Base-by-base conservation (phyloP, 2,113 vertebrate species). In the Lipophrys pholis region DNA sequence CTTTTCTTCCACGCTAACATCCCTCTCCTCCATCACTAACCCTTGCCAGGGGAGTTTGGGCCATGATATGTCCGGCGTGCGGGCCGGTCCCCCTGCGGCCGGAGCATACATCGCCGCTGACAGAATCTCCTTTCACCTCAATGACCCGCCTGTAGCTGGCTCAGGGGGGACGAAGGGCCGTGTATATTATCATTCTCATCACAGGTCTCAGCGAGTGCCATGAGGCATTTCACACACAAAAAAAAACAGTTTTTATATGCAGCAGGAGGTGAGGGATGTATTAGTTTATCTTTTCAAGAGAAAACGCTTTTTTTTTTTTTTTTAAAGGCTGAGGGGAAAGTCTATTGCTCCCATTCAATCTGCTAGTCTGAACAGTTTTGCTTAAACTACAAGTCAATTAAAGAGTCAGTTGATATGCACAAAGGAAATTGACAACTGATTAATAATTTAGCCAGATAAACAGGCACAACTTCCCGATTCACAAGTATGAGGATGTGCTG, bases 41-140 rank as follows among this genome's bases (percentile, higher is more conserved):
- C 8, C 62, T 16, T 80, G 58, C 53, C 62, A 11, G 58, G 54
- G 80, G 80, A 79, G 58, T 15, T 51, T 7, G 50, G 50, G 43
- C 52, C 74, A 67, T 85, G 67, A 82, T 76, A 39, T 55, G 67
- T 53, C 56, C 36, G 1, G 40, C 11, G 78, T 38, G 45, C 53
- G 43, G 65, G 76, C 45, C 11, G 0, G 15, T 51, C 67, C 76
- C 65, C 83, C 66, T 35, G 72, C 52, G 56, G 77, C 69, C 71
- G 7, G 41, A 63, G 69, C 80, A 80, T 79, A 80, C 77, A 80
- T 75, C 53, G 67, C 67, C 53, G 6, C 58, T 69, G 82, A 88
- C 84, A 79, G 69, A 65, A 80, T 74, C 76, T 83, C 43, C 80
- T 83, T 87, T 73, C 54, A 73, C 84, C 74, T 87, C 81, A 70